Base-by-base conservation (phyloP, 1,140 invertebrate species). In the Leptoteleia sp. region DNA sequence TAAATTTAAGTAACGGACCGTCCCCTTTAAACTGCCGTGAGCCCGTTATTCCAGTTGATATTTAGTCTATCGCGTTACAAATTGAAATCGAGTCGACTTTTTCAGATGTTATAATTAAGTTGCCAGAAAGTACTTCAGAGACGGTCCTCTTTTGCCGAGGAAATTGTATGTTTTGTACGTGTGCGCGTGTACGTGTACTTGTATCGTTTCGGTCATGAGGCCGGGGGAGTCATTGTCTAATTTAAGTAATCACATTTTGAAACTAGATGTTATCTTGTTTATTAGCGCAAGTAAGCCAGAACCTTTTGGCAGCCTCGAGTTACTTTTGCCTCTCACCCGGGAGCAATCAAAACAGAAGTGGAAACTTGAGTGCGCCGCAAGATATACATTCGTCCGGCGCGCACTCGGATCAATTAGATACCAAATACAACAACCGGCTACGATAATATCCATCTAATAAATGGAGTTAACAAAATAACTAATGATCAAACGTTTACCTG, bases 191-290 rank as follows among this genome's bases (percentile, higher is more conserved):
- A 25, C 22, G 6, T 25, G 6, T 6, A 25, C 6, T 3, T 25
- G 6, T 25, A 25, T 6, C 22, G 22, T 25, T 25, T 25, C 22
- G 22, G 3, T 25, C 6, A 25, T 3, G 22, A 25, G 3, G 6
- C 27, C n/a, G 43, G 33, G 15, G 16, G 52, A 33, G 15, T 59
- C 55, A 76, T 67, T 76, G 54, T 67, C 72, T 68, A 25, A 22
- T 40, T 45, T 40, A 76, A 61, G 37, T 76, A 76, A 76, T 68
- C 54, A 38, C 37, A 33, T 68, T 68, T 68, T 54, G 13, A 62
- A 76, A 67, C 45, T 52, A 55, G 42, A 76, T 45, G 54, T 16
- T 76, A 76, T 62, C 37, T 61, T 62, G 52, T 61, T 75, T 65
- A 38, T 37, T 19, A 45, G 48, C 48, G 33, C 40, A 64, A 64